A percentile compares a stretch with the other conserved stretches of the same genome.
These are phyloP conservation scores for Engystomops pustulosus DNA, from an alignment of 2,113 vertebrate species.

Conservation along the genomic window DNA sequence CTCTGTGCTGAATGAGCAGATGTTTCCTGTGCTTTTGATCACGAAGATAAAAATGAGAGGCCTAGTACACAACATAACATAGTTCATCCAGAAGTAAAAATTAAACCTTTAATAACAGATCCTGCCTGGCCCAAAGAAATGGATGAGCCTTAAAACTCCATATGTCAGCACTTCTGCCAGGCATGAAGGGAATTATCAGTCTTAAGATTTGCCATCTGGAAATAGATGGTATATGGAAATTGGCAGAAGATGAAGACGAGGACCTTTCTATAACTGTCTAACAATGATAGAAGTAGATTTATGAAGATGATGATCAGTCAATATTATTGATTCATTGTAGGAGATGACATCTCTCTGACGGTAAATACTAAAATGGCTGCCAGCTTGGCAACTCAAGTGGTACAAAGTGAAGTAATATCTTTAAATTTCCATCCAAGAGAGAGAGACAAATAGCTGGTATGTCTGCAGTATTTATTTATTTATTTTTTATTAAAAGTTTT, in stretches of 20 bases:
- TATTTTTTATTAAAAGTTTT: no score
- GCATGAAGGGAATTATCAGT: conserved; percentile 16
- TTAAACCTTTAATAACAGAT: conserved; percentile 44
- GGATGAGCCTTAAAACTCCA: neutral
- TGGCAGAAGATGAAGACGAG: neutral
- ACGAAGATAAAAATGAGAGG: neutral
- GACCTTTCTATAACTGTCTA: neutral
- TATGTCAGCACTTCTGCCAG: conserved; percentile 38
- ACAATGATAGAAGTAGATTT: conserved; percentile 10
- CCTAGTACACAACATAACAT: neutral
- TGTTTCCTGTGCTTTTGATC: conserved; percentile 2
- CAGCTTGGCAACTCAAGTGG: neutral
- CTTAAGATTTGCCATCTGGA: neutral
- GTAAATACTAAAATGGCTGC: neutral
- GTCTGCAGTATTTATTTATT: no score
- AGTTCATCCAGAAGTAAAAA: conserved; percentile 14
- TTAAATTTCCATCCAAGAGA: neutral
- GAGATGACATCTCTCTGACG: neutral
- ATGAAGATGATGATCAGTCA: conserved; percentile 3
- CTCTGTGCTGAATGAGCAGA: neutral
- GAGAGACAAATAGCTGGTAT: neutral
- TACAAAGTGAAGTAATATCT: neutral
- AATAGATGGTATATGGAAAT: conserved; percentile 50
- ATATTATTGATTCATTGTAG: conserved; percentile 16
- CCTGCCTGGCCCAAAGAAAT: conserved; percentile 4